These are phyloP conservation scores for Hermetia illucens DNA, from an alignment of 1,140 invertebrate species.

Conservation along the genomic window DNA sequence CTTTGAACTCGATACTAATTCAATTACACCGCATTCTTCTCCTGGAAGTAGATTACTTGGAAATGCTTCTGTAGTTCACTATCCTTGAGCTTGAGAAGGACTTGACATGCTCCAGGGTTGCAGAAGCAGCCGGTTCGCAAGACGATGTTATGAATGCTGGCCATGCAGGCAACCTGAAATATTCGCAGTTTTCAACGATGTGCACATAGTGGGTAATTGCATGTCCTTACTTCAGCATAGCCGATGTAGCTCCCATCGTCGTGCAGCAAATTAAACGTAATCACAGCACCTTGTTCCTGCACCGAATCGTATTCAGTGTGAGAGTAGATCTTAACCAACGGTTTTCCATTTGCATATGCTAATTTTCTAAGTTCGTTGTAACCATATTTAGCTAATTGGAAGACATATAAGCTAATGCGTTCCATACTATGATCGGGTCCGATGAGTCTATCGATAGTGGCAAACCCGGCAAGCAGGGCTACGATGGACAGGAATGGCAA, in stretches of 20 bases:
- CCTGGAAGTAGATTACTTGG: conserved; percentile 34
- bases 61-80: conserved; percentile 62
- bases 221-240: conserved; percentile 58
- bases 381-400: conserved; percentile 58
- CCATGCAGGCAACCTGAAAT: conserved; percentile 72
- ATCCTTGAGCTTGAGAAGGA: conserved; percentile 54
- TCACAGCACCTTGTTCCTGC: conserved; percentile 62
- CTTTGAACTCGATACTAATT: too few relatives aligned
- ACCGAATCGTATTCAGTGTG: conserved; percentile 49
- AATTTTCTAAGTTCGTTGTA: conserved; percentile 46
- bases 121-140: conserved; percentile 91
- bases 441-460: conserved; percentile 43
- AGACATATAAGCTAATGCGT: conserved; percentile 56
- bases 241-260: conserved; percentile 68
- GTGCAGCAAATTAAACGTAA: conserved; percentile 79
- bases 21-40: too few relatives aligned
- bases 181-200: conserved; percentile 1
- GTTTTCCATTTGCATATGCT: conserved; percentile 56
- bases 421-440: conserved; percentile 40
- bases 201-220: conserved; percentile 1
- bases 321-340: conserved; percentile 57
- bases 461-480: conserved; percentile 67
- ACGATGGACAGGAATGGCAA: conserved; percentile 75
- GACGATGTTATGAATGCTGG: conserved; percentile 71
- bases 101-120: conserved; percentile 89